Base-by-base conservation (phyloP, 2,888 invertebrate species). In the Operophtera brumata region DNA sequence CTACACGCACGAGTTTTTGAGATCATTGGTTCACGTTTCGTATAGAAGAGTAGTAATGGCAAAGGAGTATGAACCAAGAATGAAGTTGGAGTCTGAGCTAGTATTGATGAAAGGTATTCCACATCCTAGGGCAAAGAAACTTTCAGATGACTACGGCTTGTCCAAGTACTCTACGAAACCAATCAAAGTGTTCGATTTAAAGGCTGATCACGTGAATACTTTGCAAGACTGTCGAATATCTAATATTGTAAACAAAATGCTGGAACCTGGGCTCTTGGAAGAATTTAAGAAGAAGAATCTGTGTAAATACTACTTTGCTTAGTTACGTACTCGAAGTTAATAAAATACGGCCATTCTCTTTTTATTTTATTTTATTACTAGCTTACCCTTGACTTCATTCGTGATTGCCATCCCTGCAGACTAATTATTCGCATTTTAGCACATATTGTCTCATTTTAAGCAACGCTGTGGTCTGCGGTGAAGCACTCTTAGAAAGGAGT, bases 71-170 rank as follows among this genome's bases (percentile, higher is more conserved):
- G 44, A 65, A 7, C 73, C 75, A 1, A 41, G 57, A 2, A 59
- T 69, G 1, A 66, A 58, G 28, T 45, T 77, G n/a, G 54, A 72
- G 36, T 77, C 75, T 0, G 61, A 74, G 52, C 10, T 77, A 6
- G 59, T 77, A 3, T 63, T 77, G 1, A 57, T 77, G 9, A 73
- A 65, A 52, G 71, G 72, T 0, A 54, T 62, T 12, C 64, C 68
- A 45, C 69, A 71, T 57, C 69, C 71, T 0, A 59, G 65, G 9
- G 55, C 65, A 9, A 53, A 34, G 1, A 41, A 47, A 9, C 55
- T 75, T 0, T 47, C 59, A 2, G 48, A 67, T 20, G 75, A 76
- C 47, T 76, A 75, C 39, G 63, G 64, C 28, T 47, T 76, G 4
- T 67, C 70, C 0, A 61, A 66, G 35, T 74, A 71, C 34, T 62